Evolutionary conservation across 2,797 vertebrate species (phyloP), one percentile per base, ranked within the genome.

Genomic region (Spheniscus humboldti): DNA sequence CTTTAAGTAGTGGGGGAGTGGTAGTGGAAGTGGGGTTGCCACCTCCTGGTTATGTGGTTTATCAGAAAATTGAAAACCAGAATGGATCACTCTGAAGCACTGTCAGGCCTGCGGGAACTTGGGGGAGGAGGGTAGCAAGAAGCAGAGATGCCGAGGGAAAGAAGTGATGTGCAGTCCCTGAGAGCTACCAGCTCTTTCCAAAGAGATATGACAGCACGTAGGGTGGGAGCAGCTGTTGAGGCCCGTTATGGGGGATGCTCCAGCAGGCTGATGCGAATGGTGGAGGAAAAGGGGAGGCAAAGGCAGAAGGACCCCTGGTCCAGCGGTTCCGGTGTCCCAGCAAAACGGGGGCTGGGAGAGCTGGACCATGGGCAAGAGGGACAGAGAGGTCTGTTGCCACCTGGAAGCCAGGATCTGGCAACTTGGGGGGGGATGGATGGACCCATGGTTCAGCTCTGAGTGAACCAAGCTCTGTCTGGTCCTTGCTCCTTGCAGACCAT

Each of bases 351-450:
- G 17, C 41, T 74, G 30, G 47, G 45, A 79, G 60, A 88, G 12
- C 19, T 53, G 59, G 23, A 52, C 48, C 3, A 3, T 9, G 13
- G 23, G 13, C 0, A 3, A 62, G 27, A 2, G 2, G 35, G 39
- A n/a, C 33, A 37, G 43, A 31, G 73, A 31, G 6, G 5, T 43
- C 47, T 79, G 24, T 41, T 13, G 14, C 59, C 22, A 73, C 16
- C 30, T 86, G 55, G 24, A 63, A 75, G 64, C 23, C 47, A 72
- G 48, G n/a, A 47, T 82, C 52, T 59, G n/a, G 48, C 27, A 88
- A 4, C 30, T 4, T 63, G 25, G 4, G 9, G 31, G 4, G 4
- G 19, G 12, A 43, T 4, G 10, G 48, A 19, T 31, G 19, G 43
- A 50, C 39, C 25, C 0, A 0, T 31, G 33, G 33, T 20, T 69